These are phyloP conservation scores for Hylaeus volcanicus DNA, from an alignment of 1,140 invertebrate species.

Conservation along the genomic window DNA sequence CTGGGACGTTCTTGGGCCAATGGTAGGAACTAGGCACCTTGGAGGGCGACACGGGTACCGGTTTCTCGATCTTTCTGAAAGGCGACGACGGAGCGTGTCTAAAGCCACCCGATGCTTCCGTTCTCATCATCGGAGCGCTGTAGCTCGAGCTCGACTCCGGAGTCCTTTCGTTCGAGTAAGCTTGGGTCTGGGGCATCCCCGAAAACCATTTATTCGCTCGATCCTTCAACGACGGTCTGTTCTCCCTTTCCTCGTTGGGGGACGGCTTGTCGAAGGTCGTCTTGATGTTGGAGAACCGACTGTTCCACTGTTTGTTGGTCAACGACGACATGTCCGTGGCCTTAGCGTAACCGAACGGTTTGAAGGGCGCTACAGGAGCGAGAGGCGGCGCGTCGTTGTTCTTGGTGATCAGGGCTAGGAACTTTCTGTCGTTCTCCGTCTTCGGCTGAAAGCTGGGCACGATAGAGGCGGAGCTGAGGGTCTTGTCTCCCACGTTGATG, in stretches of 20 bases:
- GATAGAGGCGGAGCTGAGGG: constrained; percentile 47
- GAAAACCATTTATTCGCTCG: constrained; percentile 25
- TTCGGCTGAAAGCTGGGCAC: constrained; percentile 87
- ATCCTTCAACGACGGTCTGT: constrained; percentile 27
- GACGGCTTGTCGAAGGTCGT: constrained; percentile 87
- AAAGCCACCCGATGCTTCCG: constrained; percentile 61
- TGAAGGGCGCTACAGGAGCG: constrained; percentile 63
- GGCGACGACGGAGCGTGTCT: constrained; percentile 76
- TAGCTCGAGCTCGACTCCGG: background rate
- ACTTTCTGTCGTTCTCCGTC: constrained; percentile 92
- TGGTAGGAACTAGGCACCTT: constrained; percentile 53
- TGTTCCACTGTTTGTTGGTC: constrained; percentile 86
- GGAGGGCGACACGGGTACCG: background rate
- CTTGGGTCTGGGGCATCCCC: background rate
- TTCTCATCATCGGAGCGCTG: background rate
- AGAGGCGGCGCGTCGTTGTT: constrained; percentile 81
- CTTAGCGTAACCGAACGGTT: constrained; percentile 69
- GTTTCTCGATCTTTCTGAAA: constrained; percentile 75
- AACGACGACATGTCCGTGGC: constrained; percentile 49
- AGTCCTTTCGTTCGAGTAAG: background rate
- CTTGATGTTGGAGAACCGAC: constrained; percentile 91
- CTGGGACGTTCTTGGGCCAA: constrained; percentile 56
- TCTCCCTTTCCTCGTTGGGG: constrained; percentile 4
- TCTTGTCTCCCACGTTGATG: constrained; percentile 82
- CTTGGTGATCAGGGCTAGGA: constrained; percentile 90